Conservation (phyloP, 2,113 vertebrate genomes). For the Embiotoca jacksoni region DNA sequence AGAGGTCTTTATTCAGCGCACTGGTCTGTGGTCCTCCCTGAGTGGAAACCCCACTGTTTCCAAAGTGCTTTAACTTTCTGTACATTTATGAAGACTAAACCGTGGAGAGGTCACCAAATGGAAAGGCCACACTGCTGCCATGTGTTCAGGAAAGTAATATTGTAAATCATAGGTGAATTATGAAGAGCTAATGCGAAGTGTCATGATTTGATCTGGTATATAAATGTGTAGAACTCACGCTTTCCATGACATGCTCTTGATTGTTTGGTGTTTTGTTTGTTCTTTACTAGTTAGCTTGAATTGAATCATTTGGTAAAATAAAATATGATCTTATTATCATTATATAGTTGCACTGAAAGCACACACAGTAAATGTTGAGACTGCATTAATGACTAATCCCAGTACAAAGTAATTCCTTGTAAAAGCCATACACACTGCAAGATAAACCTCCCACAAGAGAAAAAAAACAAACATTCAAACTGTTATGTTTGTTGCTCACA, state of each 20-base stretch:
- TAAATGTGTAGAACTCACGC: neutral
- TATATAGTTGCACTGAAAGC: too few species aligned
- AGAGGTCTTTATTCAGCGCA: conserved; percentile 53
- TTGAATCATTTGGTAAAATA: too few species aligned
- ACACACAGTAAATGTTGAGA: too few species aligned
- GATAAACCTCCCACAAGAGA: neutral
- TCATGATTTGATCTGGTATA: neutral
- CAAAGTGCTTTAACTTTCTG: conserved; percentile 32
- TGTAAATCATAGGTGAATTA: neutral
- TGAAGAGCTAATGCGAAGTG: neutral
- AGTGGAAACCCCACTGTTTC: conserved; percentile 61
- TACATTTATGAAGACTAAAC: conserved; percentile 36
- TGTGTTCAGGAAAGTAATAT: neutral
- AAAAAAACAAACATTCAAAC: too few species aligned
- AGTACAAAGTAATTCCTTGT: too few species aligned
- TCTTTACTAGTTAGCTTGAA: too few species aligned
- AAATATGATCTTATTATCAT: too few species aligned
- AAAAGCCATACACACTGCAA: neutral
- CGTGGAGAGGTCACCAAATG: conserved; percentile 12
- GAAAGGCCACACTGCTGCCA: conserved; percentile 13
- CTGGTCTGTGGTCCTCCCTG: conserved; percentile 37
- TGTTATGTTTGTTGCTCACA: too few species aligned
- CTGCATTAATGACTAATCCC: too few species aligned
- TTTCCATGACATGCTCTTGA: neutral
- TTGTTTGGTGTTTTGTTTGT: too few species aligned